Evolutionary conservation across 2,888 invertebrate species (phyloP).

Genomic region (Nomada hirtipes): DNA sequence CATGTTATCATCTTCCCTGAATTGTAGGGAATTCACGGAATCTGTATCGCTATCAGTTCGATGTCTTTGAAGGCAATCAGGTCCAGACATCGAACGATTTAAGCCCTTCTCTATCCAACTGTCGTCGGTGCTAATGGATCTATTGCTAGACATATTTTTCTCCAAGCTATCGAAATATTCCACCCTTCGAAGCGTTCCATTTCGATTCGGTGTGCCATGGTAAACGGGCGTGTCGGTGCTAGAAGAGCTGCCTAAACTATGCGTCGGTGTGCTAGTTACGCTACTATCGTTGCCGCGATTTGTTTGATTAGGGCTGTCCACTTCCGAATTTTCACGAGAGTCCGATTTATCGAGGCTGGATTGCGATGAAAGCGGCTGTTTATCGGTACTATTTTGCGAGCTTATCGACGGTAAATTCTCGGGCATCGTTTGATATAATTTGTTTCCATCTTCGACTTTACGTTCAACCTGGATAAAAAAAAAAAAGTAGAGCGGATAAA

Average conservation of each 20-base stretch:
- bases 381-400: constrained; percentile 82
- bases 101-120: constrained; percentile 85
- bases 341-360: constrained; percentile 75
- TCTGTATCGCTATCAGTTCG: constrained; percentile 83
- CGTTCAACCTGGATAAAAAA: constrained; percentile 86
- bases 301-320: constrained; percentile 71
- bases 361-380: constrained; percentile 70
- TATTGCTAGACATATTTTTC: constrained; percentile 79
- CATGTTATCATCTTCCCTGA: constrained; percentile 82
- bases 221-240: constrained; percentile 82
- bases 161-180: constrained; percentile 84
- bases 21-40: constrained; percentile 81
- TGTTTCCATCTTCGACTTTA: constrained; percentile 87
- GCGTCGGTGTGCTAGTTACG: constrained; percentile 81
- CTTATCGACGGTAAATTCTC: constrained; percentile 86
- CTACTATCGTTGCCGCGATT: constrained; percentile 76
- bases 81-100: constrained; percentile 87
- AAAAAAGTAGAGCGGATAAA: neutral
- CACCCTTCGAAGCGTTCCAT: constrained; percentile 80
- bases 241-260: constrained; percentile 82
- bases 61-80: constrained; percentile 86
- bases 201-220: constrained; percentile 81
- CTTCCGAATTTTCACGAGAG: constrained; percentile 68
- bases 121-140: constrained; percentile 84
- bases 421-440: constrained; percentile 90